Evolutionary conservation across 1,140 invertebrate species (phyloP).

Genomic region (Zaprionus capensis): DNA sequence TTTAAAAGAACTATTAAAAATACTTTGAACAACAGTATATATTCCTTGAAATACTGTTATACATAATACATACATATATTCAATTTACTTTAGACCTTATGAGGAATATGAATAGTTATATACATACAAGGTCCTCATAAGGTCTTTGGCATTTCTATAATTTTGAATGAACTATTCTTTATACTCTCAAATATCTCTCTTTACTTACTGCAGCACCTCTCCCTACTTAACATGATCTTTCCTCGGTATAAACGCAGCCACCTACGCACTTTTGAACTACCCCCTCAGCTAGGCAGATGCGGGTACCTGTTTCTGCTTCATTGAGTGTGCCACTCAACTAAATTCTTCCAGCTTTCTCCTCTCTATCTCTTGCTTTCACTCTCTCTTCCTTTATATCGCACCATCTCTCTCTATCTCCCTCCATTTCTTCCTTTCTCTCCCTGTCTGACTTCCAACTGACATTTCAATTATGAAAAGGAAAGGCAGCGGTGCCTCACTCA

Average conservation of each 20-base stretch:
- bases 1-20: too few species aligned
- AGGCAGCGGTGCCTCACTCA: slow-evolving; percentile 21
- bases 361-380: not conserved
- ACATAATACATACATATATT: too few species aligned
- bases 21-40: too few species aligned
- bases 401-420: slow-evolving; percentile 14
- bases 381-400: not conserved
- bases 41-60: too few species aligned
- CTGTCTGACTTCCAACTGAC: slow-evolving; percentile 51
- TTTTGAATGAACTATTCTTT: not conserved
- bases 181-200: not conserved
- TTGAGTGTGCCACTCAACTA: slow-evolving; percentile 62
- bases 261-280: slow-evolving; percentile 13
- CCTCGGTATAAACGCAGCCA: slow-evolving; percentile 19
- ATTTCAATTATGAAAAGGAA: slow-evolving; percentile 67
- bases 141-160: too few species aligned
- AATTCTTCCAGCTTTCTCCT: slow-evolving; percentile 19
- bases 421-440: slow-evolving; percentile 6
- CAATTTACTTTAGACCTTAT: too few species aligned
- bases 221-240: not conserved
- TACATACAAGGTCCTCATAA: too few species aligned
- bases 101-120: too few species aligned
- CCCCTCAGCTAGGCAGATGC: not conserved
- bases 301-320: slow-evolving; percentile 70
- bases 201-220: not conserved